Evolutionary conservation across 1,140 invertebrate species (phyloP).

Genomic region (Papilio helenus): DNA sequence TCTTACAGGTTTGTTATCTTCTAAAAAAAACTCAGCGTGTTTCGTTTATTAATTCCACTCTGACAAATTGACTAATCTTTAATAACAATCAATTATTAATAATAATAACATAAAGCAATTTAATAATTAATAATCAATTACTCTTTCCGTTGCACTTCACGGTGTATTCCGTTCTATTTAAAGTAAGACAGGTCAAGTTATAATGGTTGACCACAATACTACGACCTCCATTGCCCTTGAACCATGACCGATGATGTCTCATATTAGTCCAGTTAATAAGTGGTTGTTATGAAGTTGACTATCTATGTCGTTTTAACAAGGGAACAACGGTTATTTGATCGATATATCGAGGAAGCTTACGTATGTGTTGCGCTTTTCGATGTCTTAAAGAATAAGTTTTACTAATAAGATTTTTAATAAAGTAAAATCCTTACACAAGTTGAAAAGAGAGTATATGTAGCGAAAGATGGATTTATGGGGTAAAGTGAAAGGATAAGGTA

Average conservation of each 20-base stretch:
- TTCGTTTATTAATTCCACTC: no score
- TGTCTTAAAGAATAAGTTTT: no score
- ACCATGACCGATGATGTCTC: background rate
- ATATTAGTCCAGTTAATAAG: background rate
- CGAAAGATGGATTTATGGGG: no score
- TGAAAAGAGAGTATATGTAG: no score
- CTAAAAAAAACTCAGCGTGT: no score
- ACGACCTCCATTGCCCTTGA: background rate
- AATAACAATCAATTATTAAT: background rate
- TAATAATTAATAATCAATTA: background rate
- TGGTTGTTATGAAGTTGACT: background rate
- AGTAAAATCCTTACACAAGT: no score
- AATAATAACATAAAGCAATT: background rate
- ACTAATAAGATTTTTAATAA: no score
- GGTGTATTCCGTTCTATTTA: constrained; percentile 1
- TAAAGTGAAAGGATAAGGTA: no score
- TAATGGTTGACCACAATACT: background rate
- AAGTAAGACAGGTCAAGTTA: background rate
- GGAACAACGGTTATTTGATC: background rate
- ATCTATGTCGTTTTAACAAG: background rate
- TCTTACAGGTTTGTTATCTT: no score
- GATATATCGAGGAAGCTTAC: background rate
- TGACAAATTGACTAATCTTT: no score
- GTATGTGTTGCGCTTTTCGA: no score
- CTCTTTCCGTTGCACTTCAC: background rate